phyloP scores from a whole-genome alignment of 2,888 invertebrate genomes.

The Ceratothoa steindachneri region DNA sequence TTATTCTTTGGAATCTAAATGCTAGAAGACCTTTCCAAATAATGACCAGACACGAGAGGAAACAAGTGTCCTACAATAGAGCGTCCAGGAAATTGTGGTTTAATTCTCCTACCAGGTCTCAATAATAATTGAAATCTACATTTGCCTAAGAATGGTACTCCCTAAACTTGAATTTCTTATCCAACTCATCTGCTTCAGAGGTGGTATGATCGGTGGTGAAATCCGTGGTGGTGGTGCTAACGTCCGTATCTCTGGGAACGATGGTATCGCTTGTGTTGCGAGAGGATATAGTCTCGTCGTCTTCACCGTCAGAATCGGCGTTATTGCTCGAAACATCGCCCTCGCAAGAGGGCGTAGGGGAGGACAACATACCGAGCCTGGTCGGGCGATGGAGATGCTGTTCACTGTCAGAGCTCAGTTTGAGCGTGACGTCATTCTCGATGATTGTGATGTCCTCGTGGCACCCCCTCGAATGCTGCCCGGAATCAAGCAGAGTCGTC shows the following conservation, averaged over 20 bases:
- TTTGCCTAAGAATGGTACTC: not conserved
- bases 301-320: slow-evolving; percentile 28
- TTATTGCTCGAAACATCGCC: slow-evolving; percentile 35
- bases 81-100: no score
- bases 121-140: not conserved
- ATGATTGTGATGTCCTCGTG: not conserved
- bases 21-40: no score
- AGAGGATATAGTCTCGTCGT: slow-evolving; percentile 16
- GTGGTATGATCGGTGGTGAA: slow-evolving; percentile 34
- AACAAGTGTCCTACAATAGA: no score
- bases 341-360: slow-evolving; percentile 40
- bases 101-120: no score
- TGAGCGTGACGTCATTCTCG: not conserved
- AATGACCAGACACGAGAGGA: no score
- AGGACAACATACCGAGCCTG: not conserved
- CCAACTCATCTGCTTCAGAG: slow-evolving; percentile 30
- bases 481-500: not conserved
- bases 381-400: not conserved
- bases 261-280: slow-evolving; percentile 35
- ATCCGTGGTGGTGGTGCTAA: slow-evolving; percentile 19
- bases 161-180: not conserved
- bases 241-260: slow-evolving; percentile 34
- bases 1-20: no score
- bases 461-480: not conserved
- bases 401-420: not conserved